Evolutionary conservation across 1,140 invertebrate species (phyloP), one percentile per base, ranked within the genome.

Genomic region (Megalopta genalis): DNA sequence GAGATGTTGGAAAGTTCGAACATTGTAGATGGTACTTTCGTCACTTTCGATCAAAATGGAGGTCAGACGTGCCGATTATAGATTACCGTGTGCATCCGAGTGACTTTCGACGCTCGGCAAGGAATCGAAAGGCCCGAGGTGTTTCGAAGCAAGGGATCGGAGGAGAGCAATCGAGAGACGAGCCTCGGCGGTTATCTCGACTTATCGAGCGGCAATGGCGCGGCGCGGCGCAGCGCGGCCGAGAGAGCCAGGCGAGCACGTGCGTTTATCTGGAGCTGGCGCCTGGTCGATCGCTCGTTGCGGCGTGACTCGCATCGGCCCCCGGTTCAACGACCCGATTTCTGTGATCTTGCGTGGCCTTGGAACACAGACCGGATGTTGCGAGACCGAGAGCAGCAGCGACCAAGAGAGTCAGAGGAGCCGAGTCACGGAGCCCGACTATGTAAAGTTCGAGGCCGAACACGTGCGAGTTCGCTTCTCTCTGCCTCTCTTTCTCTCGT

Each of bases 281-380:
- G 83, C 84, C 84, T 85, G 69, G 39, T 59, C 62, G 81, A 65
- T 84, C 72, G 64, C 72, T 57, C 10, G 77, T 81, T 76, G 59
- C 60, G 37, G 67, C 46, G 83, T 70, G 78, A 75, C 72, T 49
- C 73, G 83, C 75, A 72, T 81, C 72, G 72, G 37, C 7, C 18
- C 74, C 18, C 74, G 87, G 90, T 90, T 91, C 90, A 89, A 89
- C 87, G 88, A 90, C 88, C 88, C 82, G 87, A 87, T 90, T 90
- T 81, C 77, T 81, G 86, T 81, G 81, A 86, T 84, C 80, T 85
- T 85, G 86, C 82, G 83, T 86, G 88, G 87, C 89, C 90, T 90
- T 91, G 87, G 78, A 77, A 81, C 83, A 82, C 81, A 80, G 84
- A 71, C 84, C 77, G 85, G 84, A 86, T 83, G 81, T 86, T 75